phyloP scores from a whole-genome alignment of 2,797 vertebrate species.

The Pangasius larnaudii region DNA sequence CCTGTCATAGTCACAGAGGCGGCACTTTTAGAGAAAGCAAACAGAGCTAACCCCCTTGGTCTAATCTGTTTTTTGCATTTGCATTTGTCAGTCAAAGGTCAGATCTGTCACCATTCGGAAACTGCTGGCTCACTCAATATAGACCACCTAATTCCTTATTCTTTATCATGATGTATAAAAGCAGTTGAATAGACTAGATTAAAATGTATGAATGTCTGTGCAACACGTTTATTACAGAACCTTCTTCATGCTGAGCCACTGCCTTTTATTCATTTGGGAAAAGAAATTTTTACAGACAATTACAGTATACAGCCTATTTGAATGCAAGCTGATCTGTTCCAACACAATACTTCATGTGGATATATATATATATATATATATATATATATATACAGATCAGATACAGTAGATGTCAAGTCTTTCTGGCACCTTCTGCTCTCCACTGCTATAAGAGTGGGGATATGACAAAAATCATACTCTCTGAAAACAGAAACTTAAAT shows the following conservation, averaged over 20 bases:
- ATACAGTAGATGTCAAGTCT: constrained; percentile 28
- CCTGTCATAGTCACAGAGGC: constrained; percentile 78
- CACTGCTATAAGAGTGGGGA: constrained; percentile 15
- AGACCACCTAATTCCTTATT: constrained; percentile 16
- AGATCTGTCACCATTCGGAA: constrained; percentile 51
- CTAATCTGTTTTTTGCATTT: constrained; percentile 73
- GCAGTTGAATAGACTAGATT: neutral
- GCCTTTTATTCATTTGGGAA: constrained; percentile 26
- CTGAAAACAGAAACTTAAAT: constrained; percentile 15
- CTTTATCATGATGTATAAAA: constrained; percentile 29
- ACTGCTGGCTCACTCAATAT: constrained; percentile 21
- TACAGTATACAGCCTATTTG: constrained; percentile 18
- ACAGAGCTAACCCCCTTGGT: constrained; percentile 74
- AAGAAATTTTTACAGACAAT: constrained; percentile 28
- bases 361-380: neutral
- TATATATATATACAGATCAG: neutral
- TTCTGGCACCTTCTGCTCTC: constrained; percentile 26
- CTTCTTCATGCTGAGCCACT: neutral
- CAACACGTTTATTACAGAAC: neutral
- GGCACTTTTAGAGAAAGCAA: constrained; percentile 72
- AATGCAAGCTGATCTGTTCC: constrained; percentile 18
- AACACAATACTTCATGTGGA: constrained; percentile 15
- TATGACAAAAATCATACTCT: constrained; percentile 17
- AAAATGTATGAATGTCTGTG: neutral
- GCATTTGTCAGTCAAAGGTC: constrained; percentile 77